phyloP scores from a whole-genome alignment of 23 tunicate genomes.

The Ascidia mentula region DNA sequence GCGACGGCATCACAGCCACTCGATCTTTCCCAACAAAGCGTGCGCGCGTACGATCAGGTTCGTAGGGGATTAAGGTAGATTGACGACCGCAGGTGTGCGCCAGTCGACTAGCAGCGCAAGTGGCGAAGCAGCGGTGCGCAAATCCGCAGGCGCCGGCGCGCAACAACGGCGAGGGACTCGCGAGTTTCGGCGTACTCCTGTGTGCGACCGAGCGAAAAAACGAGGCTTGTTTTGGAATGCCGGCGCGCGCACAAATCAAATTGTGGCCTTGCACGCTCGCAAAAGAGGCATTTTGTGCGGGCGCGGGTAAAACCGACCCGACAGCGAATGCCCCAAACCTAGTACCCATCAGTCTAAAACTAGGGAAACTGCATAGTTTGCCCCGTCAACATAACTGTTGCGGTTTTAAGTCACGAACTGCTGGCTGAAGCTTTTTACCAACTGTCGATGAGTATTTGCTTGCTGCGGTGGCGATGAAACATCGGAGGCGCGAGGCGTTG shows the following conservation, averaged over 20 bases:
- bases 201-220: slow-evolving; percentile 3
- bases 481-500: background rate
- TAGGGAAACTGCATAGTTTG: no score
- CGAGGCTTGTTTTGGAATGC: slow-evolving; percentile 5
- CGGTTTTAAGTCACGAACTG: no score
- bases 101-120: background rate
- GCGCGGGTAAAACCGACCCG: no score
- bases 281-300: no score
- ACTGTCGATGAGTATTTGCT: no score
- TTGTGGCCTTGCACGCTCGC: background rate
- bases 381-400: no score
- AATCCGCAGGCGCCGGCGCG: background rate
- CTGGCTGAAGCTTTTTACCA: no score
- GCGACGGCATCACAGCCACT: background rate
- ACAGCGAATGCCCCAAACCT: no score
- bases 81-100: slow-evolving; percentile 8
- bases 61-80: slow-evolving; percentile 6
- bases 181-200: background rate
- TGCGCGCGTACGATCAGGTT: background rate
- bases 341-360: no score
- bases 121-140: slow-evolving; percentile 9
- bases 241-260: slow-evolving; percentile 4
- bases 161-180: background rate
- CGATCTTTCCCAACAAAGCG: background rate
- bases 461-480: background rate